Base-by-base conservation (phyloP, 2,113 vertebrate species). In the Lota lota region DNA sequence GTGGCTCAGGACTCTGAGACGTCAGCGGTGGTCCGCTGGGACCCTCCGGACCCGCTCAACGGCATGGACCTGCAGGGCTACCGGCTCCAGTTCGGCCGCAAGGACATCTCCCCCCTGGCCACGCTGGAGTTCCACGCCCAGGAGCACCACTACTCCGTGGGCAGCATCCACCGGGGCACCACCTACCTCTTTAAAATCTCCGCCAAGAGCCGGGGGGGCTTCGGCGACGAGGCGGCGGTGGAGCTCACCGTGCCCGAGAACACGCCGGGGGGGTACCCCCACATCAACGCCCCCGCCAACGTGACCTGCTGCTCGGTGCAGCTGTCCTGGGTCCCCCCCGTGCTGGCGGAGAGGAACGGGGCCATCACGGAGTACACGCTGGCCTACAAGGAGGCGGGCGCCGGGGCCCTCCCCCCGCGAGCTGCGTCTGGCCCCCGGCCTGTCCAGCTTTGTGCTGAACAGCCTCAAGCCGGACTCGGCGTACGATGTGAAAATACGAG, bases 401-500 rank as follows among this genome's bases (percentile, higher is more conserved):
- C 89, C 17, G 69, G 79, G 2, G 91, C 91, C 68, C 87, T n/a
- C 86, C 22, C 90, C 92, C 0, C 83, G 80, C 68, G 96, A 99
- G 82, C 94, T 95, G 12, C 93, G 89, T 65, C 90, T 98, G 67
- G 89, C 92, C 7, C 93, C 96, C 15, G 91, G 85, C 50, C 92
- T 93, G 86, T 95, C 91, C 79, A 93, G 89, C 15, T 95, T 94
- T 91, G 95, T 94, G 22, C 92, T 99, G 82, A 94, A 89, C 91
- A 94, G 94, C 90, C 96, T 99, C 83, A 95, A 94, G 90, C 96
- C 97, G 64, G 93, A 95, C 93, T 94, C 95, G 1, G 93, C 94
- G 70, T 98, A 99, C 64, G 95, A 98, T 63, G 93, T 99, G 88
- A 96, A 95, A 95, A 95, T 99, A 85, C 96, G 96, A 63, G 97